Evolutionary conservation across 2,888 invertebrate genomes (phyloP), one percentile per base, ranked within the genome.

Genomic region (Hirtodrosophila duncani): DNA sequence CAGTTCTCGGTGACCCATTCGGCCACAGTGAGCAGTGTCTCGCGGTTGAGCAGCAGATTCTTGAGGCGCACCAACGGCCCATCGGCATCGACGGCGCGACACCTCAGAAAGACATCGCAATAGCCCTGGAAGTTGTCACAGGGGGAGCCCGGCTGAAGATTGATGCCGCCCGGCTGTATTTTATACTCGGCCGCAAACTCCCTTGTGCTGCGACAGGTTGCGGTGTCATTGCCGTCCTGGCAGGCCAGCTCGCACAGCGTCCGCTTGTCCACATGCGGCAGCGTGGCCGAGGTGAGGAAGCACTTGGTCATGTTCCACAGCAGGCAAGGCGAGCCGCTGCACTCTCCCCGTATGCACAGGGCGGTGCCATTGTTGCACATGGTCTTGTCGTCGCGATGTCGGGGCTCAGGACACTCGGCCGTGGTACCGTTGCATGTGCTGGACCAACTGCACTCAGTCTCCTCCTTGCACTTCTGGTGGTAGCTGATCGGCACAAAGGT

Each of bases 61-160:
- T 99, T 99, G 50, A 99, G 91, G 41, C 98, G 91, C 13, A 97
- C 97, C 60, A 99, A 89, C 2, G 99, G 99, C 3, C 99, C 99
- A 82, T 99, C 99, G 0, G 99, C 98, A 88, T 99, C 99, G 13
- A 99, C 98, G 0, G 97, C 96, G 66, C 99, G 93, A 86, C 99
- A 99, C 87, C 98, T 98, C 42, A 97, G 92, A 89, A 99, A 99
- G 63, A 99, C 99, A 89, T 99, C 99, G 89, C 99, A 99, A 88
- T 99, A 99, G 41, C 99, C 99, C 92, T 96, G 95, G 89, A 97
- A 99, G 88, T 99, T 98, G 88, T 99, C 98, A 87, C 99, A 99
- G 0, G 99, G 99, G 36, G 98, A 97, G 13, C 99, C 98, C 3
- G 98, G 98, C 38, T 97, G 89, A 61, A 98, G 88, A 71, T 94